phyloP scores from a whole-genome alignment of 2,888 invertebrate genomes.

The Eilema depressum region DNA sequence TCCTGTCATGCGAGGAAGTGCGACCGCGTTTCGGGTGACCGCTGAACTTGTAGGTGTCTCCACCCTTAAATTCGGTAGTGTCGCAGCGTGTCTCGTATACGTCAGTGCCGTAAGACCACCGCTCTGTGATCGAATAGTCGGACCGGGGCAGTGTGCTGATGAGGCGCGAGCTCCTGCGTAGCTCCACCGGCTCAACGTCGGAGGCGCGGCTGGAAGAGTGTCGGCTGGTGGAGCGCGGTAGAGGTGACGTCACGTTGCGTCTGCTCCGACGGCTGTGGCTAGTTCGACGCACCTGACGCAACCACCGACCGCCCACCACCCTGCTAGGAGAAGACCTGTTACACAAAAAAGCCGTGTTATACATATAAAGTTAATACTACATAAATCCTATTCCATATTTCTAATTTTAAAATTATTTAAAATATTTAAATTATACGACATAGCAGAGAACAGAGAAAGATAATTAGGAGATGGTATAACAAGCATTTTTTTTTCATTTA shows the following conservation, averaged over 20 bases:
- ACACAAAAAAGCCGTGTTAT: constrained; percentile 27
- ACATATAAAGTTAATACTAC: not conserved
- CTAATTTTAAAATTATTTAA: too few species aligned
- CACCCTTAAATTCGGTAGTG: constrained; percentile 70
- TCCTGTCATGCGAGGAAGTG: constrained; percentile 80
- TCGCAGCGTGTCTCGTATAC: constrained; percentile 84
- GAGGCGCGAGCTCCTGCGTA: constrained; percentile 84
- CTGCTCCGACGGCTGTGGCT: constrained; percentile 77
- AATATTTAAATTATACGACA: too few species aligned
- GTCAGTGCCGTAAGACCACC: constrained; percentile 86
- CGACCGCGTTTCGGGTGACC: constrained; percentile 70
- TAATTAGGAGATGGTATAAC: too few species aligned
- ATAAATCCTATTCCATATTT: not conserved
- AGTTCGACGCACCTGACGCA: constrained; percentile 82
- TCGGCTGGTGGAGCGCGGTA: constrained; percentile 73
- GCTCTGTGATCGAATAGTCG: constrained; percentile 87
- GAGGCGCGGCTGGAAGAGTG: constrained; percentile 66
- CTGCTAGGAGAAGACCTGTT: constrained; percentile 86
- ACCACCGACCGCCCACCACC: constrained; percentile 87
- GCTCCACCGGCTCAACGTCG: constrained; percentile 79
- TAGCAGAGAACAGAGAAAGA: too few species aligned
- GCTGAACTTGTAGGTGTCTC: constrained; percentile 69
- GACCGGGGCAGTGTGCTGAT: constrained; percentile 79
- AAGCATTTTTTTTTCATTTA: too few species aligned
- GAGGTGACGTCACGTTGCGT: constrained; percentile 78